phyloP scores from a whole-genome alignment of 2,113 vertebrate species.

The Numenius arquata region DNA sequence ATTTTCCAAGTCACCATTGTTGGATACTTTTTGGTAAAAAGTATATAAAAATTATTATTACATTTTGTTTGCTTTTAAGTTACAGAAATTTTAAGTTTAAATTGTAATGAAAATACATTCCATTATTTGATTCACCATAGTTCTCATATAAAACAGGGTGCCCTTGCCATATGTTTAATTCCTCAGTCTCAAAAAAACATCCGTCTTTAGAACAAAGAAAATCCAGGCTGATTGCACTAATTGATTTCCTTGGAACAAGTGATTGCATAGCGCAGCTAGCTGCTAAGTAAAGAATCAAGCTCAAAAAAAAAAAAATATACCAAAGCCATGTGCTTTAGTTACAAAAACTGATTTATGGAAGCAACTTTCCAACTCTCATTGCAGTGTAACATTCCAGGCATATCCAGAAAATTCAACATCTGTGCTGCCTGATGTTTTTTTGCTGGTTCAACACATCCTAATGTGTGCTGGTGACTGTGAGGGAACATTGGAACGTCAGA shows the following conservation, averaged over 20 bases:
- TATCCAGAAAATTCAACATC: slow-evolving; percentile 31
- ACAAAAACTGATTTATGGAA: slow-evolving; percentile 28
- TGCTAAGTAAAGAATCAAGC: slow-evolving; percentile 1
- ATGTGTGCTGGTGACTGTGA: neutral
- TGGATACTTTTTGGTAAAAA: neutral
- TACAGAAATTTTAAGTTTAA: neutral
- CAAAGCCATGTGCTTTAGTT: neutral
- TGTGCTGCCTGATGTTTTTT: slow-evolving; percentile 34
- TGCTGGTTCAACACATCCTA: slow-evolving; percentile 17
- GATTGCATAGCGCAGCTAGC: neutral
- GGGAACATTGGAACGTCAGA: neutral
- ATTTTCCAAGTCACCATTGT: neutral
- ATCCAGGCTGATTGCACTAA: slow-evolving; percentile 25
- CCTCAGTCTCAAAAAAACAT: neutral
- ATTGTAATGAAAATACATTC: neutral
- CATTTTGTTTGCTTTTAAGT: neutral
- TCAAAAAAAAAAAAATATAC: neutral
- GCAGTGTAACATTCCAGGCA: neutral
- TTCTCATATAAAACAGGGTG: neutral
- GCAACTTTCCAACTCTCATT: slow-evolving; percentile 1
- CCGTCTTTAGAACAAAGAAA: slow-evolving; percentile 18
- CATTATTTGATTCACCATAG: neutral
- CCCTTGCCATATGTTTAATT: neutral
- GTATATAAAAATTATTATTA: neutral
- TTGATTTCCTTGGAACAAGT: slow-evolving; percentile 27